Evolutionary conservation across 1,140 invertebrate species (phyloP).

Genomic region (Drosophila ironensis): DNA sequence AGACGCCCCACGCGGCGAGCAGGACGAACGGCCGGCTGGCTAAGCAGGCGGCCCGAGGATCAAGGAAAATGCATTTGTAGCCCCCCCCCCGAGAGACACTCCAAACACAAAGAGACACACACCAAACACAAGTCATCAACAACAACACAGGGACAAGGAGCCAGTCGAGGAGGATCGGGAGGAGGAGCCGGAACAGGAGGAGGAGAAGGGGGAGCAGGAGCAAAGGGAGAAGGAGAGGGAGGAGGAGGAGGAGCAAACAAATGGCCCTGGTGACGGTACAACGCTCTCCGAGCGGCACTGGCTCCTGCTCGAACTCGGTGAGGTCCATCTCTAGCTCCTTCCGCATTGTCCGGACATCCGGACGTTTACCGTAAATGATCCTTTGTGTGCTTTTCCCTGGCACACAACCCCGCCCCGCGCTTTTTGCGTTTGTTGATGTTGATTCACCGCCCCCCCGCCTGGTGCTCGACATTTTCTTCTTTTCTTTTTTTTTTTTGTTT

Average conservation of each 20-base stretch:
- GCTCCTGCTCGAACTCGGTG: conserved; percentile 85
- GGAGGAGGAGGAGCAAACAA: conserved; percentile 41
- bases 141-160: conserved; percentile 21
- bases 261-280: conserved; percentile 89
- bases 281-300: conserved; percentile 86
- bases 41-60: conserved; percentile 67
- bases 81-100: conserved; percentile 22
- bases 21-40: too few relatives aligned
- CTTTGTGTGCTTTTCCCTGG: conserved; percentile 52
- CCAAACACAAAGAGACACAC: conserved; percentile 42
- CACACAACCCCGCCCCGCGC: conserved; percentile 9
- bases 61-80: conserved; percentile 75
- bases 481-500: conserved; percentile 39
- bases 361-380: too few relatives aligned
- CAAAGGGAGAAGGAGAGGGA: conserved; percentile 18
- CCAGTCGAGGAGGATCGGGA: conserved; percentile 32
- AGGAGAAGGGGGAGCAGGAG: conserved; percentile 38
- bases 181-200: neutral
- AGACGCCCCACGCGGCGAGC: too few relatives aligned
- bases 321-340: conserved; percentile 47
- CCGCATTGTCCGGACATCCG: conserved; percentile 26
- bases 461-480: neutral
- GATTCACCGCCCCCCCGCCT: too few relatives aligned
- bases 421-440: conserved; percentile 9
- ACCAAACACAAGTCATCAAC: conserved; percentile 16